Base-by-base conservation (phyloP, 2,888 invertebrate genomes). In the Nudaria mundana region DNA sequence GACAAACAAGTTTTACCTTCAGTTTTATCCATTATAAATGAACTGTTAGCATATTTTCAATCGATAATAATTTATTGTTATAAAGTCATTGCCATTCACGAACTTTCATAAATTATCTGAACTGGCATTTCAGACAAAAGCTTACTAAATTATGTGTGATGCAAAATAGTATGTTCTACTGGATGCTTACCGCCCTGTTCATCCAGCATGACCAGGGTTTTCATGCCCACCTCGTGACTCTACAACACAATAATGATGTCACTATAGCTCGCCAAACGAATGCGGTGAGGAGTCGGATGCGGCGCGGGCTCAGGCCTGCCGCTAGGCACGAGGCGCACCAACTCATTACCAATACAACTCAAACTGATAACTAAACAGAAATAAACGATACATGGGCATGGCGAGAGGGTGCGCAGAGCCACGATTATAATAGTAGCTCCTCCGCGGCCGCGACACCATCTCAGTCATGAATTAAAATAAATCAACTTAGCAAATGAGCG, bases 221-320 rank as follows among this genome's bases (percentile, higher is more conserved):
- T 96, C 94, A 98, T 98, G 91, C 98, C 98, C 91, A 98, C 98
- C 93, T 98, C 98, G 94, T 98, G 98, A 93, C 98, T 97, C 98
- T 98, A 95, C 93, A 95, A 94, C 88, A 90, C 88, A 89, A 89
- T 81, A 89, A 89, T 88, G 89, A 88, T 83, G 89, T 89, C 87
- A 89, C 89, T 89, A 89, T 87, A 87, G 84, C 85, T 85, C 84
- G 87, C 82, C 84, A 82, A 79, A 79, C 75, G 76, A 74, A 78
- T 76, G 83, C 82, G 71, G 71, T 69, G 81, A 71, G 75, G 63
- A 66, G 73, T 66, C 70, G 67, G 71, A 66, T 55, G 71, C 66
- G 70, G 57, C 66, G 74, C 72, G 68, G 66, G 69, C 69, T 64
- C 65, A 48, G 41, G 51, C 53, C 7, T 24, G 28, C 25, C 42